A percentile compares a stretch with the other conserved stretches of the same genome.
phyloP scores from a whole-genome alignment of 2,888 invertebrate species.

The Eulithis prunata region DNA sequence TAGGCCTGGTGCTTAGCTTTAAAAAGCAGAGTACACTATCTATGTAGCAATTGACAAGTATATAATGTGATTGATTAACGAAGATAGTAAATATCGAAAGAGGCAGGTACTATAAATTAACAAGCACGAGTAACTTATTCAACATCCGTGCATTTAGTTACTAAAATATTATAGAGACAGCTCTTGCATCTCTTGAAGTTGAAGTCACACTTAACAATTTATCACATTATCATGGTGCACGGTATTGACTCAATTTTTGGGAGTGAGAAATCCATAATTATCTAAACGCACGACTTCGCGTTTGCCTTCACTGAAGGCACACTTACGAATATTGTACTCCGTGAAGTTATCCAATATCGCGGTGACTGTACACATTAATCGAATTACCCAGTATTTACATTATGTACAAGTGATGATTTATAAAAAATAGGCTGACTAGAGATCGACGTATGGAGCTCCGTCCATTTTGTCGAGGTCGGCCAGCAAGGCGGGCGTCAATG shows the following conservation, averaged over 20 bases:
- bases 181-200: slow-evolving; percentile 54
- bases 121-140: slow-evolving; percentile 25
- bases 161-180: slow-evolving; percentile 40
- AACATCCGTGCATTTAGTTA: slow-evolving; percentile 29
- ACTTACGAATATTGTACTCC: slow-evolving; percentile 74
- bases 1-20: slow-evolving; percentile 21
- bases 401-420: slow-evolving; percentile 57
- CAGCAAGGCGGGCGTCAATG: slow-evolving; percentile 72
- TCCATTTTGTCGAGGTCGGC: slow-evolving; percentile 80
- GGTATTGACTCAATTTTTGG: slow-evolving; percentile 75
- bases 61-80: slow-evolving; percentile 12
- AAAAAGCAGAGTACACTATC: slow-evolving; percentile 12
- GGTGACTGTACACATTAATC: slow-evolving; percentile 71
- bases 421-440: slow-evolving; percentile 66
- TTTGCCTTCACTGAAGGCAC: slow-evolving; percentile 81
- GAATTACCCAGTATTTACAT: slow-evolving; percentile 60
- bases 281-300: slow-evolving; percentile 57
- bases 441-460: slow-evolving; percentile 74
- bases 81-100: slow-evolving; percentile 11
- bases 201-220: slow-evolving; percentile 54
- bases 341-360: slow-evolving; percentile 67
- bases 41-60: slow-evolving; percentile 19
- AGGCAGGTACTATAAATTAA: slow-evolving; percentile 26
- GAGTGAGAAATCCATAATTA: slow-evolving; percentile 68
- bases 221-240: slow-evolving; percentile 57